These are phyloP conservation scores for Macrosiphum euphorbiae DNA, from an alignment of 2,888 invertebrate species.

Conservation along the genomic window DNA sequence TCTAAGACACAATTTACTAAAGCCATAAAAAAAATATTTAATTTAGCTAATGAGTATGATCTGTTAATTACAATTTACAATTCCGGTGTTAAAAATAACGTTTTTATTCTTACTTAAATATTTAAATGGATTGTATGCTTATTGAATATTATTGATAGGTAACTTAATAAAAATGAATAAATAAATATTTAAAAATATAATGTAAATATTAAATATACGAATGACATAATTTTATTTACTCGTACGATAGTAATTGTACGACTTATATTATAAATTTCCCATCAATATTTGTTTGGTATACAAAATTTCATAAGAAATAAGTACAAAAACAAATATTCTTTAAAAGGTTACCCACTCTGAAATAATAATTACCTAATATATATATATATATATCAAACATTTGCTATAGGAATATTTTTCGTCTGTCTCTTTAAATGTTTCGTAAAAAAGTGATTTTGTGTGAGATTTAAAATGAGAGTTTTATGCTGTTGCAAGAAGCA, in stretches of 20 bases:
- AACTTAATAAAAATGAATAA: not conserved
- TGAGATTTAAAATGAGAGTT: conserved; percentile 31
- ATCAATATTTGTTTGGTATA: not conserved
- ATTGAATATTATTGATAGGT: not conserved
- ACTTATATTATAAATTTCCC: not conserved
- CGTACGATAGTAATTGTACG: too few species aligned
- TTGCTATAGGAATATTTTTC: not conserved
- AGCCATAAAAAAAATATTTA: not conserved
- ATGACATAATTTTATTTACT: too few species aligned
- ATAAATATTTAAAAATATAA: too few species aligned
- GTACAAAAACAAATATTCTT: not conserved
- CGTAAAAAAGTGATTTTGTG: not conserved
- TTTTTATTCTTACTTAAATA: not conserved
- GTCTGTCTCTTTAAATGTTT: not conserved
- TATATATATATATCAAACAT: not conserved
- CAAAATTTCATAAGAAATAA: not conserved
- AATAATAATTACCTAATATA: not conserved
- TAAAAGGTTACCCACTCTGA: not conserved
- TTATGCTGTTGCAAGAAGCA: conserved; percentile 19
- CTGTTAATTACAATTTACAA: not conserved
- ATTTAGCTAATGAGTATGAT: not conserved
- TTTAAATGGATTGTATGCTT: not conserved
- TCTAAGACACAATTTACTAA: not conserved
- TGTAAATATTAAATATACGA: too few species aligned
- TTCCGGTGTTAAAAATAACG: not conserved